Evolutionary conservation across 2,888 invertebrate species (phyloP), one percentile per base, ranked within the genome.

Genomic region (Exocentrus adspersus): DNA sequence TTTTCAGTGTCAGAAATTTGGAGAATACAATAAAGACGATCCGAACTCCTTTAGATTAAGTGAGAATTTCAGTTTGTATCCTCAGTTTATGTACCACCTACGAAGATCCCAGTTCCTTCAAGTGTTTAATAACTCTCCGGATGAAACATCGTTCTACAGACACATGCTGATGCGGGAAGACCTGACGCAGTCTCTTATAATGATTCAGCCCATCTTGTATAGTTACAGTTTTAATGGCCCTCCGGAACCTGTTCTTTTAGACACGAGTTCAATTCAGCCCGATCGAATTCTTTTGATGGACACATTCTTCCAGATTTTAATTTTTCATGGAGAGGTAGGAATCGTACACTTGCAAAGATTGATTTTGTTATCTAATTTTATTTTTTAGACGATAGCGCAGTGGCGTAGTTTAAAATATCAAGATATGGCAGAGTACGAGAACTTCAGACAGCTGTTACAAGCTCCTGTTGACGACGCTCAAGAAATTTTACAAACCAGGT

Each of bases 51-150:
- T 99, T 86, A 88, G 97, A 53, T 88, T 99, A 64, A 91, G 94
- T 1, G 98, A 98, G 80, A 98, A 97, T 85, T 99, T 99, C 85
- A 95, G 96, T 64, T 86, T 99, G 62, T 99, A 98, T 85, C 99
- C 99, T 43, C 99, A 99, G 84, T 99, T 99, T 84, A 98, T 99
- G 98, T 99, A 98, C 84, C 99, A 99, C 81, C 85, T 99, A 77
- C 88, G 99, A 43, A 89, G 99, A 72, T 99, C 98, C 20, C 99
- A 98, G 85, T 99, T 99, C 85, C 87, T 99, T 70, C 98, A 98
- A 87, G 98, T 99, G 46, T 99, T 99, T 85, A 99, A 99, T 85
- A 99, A 99, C 86, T 98, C 97, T 41, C 99, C 99, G 0, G 99
- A 99, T 83, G 99, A 99, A 86, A 99, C 98, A 10, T 96, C 97